Evolutionary conservation across 2,888 invertebrate genomes (phyloP), one percentile per base, ranked within the genome.

Genomic region (Pollenia angustigena): DNA sequence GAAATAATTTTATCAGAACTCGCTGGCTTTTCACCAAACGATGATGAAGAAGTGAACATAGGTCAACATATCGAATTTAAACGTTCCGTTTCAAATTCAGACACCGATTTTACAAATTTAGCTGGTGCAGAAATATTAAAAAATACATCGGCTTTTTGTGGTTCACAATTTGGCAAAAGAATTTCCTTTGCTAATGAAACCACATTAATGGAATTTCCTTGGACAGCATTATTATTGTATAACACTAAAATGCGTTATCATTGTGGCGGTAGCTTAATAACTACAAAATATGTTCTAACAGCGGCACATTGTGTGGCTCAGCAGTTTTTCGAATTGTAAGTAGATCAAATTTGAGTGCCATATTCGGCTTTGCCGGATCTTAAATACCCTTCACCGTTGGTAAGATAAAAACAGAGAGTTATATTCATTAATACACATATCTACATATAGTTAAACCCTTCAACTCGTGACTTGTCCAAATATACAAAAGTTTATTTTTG

Each of bases 261-360:
- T 48, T 85, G 79, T 58, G 79, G 84, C n/a, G 84, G 79, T 23
- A 85, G 84, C 42, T 75, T 85, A 75, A 85, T 85, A 74, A 85
- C 79, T 3, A 14, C 9, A 12, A 68, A 62, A 16, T 80, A 75
- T 68, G 84, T 85, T 52, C 42, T 85, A 48, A 85, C 79, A 18
- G 79, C 84, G 0, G 79, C 79, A 4, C 84, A 85, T 42, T 80
- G 84, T 48, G 84, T 85, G 2, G 60, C 79, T n/a, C 78, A 84
- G 12, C 52, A 84, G 14, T 79, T 79, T 68, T 84, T 68, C 68
- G 79, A 84, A 76, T 52, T 84, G 84, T 80, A 74, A 60, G 79
- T 64, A n/a, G 2, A n/a, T 6, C 32, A 32, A 32, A 6, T 32
- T 1, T 2, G 23, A 23, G 23, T 23, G 23, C 23, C 23, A 23